Evolutionary conservation across 2,888 invertebrate genomes (phyloP), one percentile per base, ranked within the genome.

Genomic region (Apamea monoglypha): DNA sequence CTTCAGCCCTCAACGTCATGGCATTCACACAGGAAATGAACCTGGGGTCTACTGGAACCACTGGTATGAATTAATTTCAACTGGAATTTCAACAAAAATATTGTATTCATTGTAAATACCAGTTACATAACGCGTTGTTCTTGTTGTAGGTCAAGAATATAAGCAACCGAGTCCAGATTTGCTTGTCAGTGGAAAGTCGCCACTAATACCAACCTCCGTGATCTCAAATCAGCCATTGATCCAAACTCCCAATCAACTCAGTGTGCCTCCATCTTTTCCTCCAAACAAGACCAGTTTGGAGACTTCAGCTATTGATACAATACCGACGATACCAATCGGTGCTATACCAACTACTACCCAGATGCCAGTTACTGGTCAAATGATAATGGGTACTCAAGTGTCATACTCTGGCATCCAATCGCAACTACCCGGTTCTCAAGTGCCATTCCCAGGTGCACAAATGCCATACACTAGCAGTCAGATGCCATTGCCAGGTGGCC

Each of bases 1-100:
- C 98, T 7, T 97, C 98, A 25, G 98, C 99, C 1, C 97, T 99
- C 77, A 98, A 98, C 92, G 98, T 98, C 86, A 98, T 99, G 97
- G 98, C 98, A 0, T 98, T 98, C 94, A 98, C 98, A 0, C 92
- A 92, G 88, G 98, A 99, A 92, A 96, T 98, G 79, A 98, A 98
- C 86, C 93, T 98, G 25, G 71, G 70, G 0, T 16, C 82, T 53
- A 47, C 78, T 5, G 84, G 89, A 80, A 68, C 72, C 14, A 53
- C 63, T 0, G 84, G 84, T 84, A 73, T 2, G 64, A 36, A 29
- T 6, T 3, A 5, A 36, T n/a, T 67, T 59, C 2, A 32, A 29
- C 6, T 16, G 12, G 6, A 32, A 25, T 32, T 7, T 14, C 56
- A 32, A 59, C 16, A 32, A 75, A 5, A 29, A n/a, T 8, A n/a